Conservation (phyloP, 2,888 invertebrate species). For the Melanchra persicariae region DNA sequence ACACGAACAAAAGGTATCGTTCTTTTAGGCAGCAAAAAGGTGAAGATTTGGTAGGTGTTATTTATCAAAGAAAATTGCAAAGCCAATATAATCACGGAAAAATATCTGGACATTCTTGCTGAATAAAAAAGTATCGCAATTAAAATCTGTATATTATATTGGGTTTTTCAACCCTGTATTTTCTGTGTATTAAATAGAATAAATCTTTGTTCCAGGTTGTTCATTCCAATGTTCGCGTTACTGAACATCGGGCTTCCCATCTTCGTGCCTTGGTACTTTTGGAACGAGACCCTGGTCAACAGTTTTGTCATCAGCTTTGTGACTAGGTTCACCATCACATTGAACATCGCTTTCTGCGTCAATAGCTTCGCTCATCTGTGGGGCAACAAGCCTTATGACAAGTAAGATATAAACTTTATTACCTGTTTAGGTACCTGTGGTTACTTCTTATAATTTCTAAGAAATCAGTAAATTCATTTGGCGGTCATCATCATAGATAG, state of each 20-base stretch:
- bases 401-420: constrained; percentile 83
- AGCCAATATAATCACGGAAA: no score
- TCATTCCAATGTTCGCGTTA: constrained; percentile 93
- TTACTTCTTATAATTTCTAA: no score
- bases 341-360: constrained; percentile 98
- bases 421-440: neutral
- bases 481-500: no score
- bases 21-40: no score
- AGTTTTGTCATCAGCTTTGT: constrained; percentile 96
- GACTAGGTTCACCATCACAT: constrained; percentile 95
- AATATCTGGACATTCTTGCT: no score
- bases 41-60: no score
- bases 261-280: constrained; percentile 94
- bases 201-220: constrained; percentile 88
- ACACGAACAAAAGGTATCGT: no score
- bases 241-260: constrained; percentile 93
- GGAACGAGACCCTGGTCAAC: constrained; percentile 95
- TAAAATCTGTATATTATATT: no score
- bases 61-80: no score
- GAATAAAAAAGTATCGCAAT: no score
- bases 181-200: neutral
- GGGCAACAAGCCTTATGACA: constrained; percentile 98
- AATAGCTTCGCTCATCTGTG: constrained; percentile 98
- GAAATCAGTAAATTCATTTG: no score
- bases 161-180: no score